Evolutionary conservation across 1,140 invertebrate genomes (phyloP), one percentile per base, ranked within the genome.

Genomic region (Panagrolaimus sp.): DNA sequence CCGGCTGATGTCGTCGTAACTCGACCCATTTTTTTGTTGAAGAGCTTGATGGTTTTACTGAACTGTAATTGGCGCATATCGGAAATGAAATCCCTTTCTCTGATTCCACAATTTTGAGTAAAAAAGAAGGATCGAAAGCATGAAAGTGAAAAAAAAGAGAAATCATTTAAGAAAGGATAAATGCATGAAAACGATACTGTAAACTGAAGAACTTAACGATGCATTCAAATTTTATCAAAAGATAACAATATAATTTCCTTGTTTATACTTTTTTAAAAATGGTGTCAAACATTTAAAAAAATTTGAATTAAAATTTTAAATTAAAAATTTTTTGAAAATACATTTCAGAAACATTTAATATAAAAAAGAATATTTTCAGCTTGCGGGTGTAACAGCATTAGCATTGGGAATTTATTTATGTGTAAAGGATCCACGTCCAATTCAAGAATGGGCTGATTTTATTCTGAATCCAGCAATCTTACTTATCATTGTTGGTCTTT

Each of bases 381-480:
- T 81, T 4, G 62, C 71, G 52, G 80, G 80, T 28, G 79, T 82
- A 17, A 72, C 73, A 26, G 67, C 70, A 32, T 70, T 83, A 8
- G 75, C 80, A 8, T 67, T 82, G 12, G 80, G 80, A 28, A 68
- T 82, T 17, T 82, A 82, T 71, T 71, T 83, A 38, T 82, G 72
- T 55, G 65, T 78, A 24, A 82, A 81, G 65, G 80, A 83, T 62
- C 73, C 73, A n/a, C 38, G 79, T 28, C 63, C 72, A 26, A 77
- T 83, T 17, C 32, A 26, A 43, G 81, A 82, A 68, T 63, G 62
- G 43, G 77, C 68, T 17, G 80, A 82, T 69, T 70, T 82, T 12
- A 55, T 82, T 15, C 68, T 82, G 4, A 82, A 82, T 71, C 80
- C 82, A 46, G 75, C 80, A 15, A 78, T 83, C 14, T 47, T 83